These are phyloP conservation scores for Amniataba percoides DNA, from an alignment of 2,797 vertebrate genomes.

Conservation along the genomic window DNA sequence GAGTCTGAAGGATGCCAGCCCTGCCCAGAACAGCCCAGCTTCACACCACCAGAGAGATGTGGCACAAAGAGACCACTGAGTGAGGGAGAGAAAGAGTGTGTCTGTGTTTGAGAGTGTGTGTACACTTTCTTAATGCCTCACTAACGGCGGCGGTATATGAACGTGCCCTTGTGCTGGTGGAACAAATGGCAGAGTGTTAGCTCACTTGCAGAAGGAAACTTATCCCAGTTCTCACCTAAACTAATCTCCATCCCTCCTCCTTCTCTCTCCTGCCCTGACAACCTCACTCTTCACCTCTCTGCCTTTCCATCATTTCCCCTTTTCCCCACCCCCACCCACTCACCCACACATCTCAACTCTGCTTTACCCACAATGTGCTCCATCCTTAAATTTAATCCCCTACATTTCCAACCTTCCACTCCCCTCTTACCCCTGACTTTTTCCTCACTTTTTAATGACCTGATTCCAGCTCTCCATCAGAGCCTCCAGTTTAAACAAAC, in stretches of 20 bases:
- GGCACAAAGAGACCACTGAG: slow-evolving; percentile 82
- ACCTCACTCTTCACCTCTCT: slow-evolving; percentile 63
- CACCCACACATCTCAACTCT: slow-evolving; percentile 18
- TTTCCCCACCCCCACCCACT: not conserved
- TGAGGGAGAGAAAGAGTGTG: slow-evolving; percentile 66
- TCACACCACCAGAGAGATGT: slow-evolving; percentile 65
- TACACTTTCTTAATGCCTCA: slow-evolving; percentile 73
- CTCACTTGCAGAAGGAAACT: slow-evolving; percentile 75
- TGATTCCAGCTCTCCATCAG: slow-evolving; percentile 34
- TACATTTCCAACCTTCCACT: slow-evolving; percentile 11
- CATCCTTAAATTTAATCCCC: slow-evolving; percentile 42
- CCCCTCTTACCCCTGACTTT: slow-evolving; percentile 1
- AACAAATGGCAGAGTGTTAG: slow-evolving; percentile 86
- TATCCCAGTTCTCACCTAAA: slow-evolving; percentile 56
- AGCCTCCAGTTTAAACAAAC: slow-evolving; percentile 52
- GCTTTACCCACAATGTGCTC: slow-evolving; percentile 5
- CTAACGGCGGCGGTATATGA: slow-evolving; percentile 72
- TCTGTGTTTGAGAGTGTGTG: slow-evolving; percentile 64
- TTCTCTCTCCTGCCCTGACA: slow-evolving; percentile 40
- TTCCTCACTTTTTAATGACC: slow-evolving; percentile 43
- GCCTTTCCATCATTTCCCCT: slow-evolving; percentile 58
- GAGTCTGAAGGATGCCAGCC: slow-evolving; percentile 72
- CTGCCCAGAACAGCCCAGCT: slow-evolving; percentile 65
- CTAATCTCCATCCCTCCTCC: slow-evolving; percentile 53
- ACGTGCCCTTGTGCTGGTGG: slow-evolving; percentile 82